Base-by-base conservation (phyloP, 2,888 invertebrate genomes). In the Lasioglossum figueresi region DNA sequence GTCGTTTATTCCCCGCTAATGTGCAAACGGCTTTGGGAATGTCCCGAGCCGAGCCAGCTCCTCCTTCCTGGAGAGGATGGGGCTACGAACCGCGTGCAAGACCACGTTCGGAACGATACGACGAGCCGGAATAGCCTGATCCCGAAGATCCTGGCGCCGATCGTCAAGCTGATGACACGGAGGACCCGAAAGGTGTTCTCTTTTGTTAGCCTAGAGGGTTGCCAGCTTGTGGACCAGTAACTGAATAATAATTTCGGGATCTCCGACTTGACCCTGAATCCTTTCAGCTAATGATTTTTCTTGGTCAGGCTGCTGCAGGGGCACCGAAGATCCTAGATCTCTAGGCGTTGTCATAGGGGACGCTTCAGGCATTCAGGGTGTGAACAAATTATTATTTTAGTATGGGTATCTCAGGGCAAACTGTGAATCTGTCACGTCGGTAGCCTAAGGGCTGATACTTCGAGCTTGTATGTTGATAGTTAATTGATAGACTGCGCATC, bases 1-100 rank as follows among this genome's bases (percentile, higher is more conserved):
- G 93, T 93, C 93, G 93, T 93, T 93, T 93, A 90, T 91, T 89
- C 91, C 75, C 91, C 85, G 91, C 88, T 91, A 91, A 91, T 90
- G 89, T 87, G 89, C 88, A 84, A 88, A 90, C 84, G 85, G 84
- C 83, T 83, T 85, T 83, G 78, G 77, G 70, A 86, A 87, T 80
- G 82, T 23, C 45, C 68, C 84, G 63, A 43, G 73, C 31, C 59
- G 70, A 48, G 73, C 56, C 70, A 34, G 74, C 89, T 88, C 84
- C 84, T 81, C 76, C 81, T 77, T 71, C 68, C 76, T 8, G 52
- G 34, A n/a, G 14, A 43, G 34, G 4, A 12, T 19, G 14, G 34
- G 48, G 71, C 37, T 72, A n/a, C 52, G n/a, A 59, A 70, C 37
- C 8, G 23, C n/a, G 40, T 48, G 48, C 19, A 10, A 16, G 16